Conservation (phyloP, 2,113 vertebrate species). For the Notarius quadriscutis region DNA sequence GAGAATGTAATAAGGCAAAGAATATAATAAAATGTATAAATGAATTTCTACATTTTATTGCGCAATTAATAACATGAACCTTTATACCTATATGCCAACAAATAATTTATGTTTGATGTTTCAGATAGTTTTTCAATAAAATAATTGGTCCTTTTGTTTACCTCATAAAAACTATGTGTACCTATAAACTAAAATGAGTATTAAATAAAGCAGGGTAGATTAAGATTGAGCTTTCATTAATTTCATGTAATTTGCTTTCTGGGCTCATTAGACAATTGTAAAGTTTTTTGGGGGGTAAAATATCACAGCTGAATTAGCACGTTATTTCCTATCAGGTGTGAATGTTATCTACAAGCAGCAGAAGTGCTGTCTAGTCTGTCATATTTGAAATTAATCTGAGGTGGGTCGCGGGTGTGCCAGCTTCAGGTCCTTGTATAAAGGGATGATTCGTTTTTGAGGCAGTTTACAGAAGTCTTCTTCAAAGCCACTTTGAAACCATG, state of each 20-base stretch:
- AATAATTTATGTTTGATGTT: background rate
- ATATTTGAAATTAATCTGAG: background rate
- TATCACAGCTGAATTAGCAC: background rate
- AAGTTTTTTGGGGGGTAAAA: background rate
- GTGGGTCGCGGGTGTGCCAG: slow-evolving; percentile 10
- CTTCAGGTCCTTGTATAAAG: background rate
- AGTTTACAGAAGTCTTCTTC: slow-evolving; percentile 2
- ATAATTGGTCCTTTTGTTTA: background rate
- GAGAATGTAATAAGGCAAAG: background rate
- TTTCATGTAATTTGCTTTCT: background rate
- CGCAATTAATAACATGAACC: background rate
- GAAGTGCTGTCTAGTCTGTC: background rate
- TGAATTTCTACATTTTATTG: background rate
- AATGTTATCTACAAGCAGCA: slow-evolving; percentile 11
- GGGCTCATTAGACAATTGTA: background rate
- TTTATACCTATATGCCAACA: background rate
- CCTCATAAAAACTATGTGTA: background rate
- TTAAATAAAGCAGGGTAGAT: background rate
- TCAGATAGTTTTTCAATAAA: background rate
- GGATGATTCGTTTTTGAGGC: background rate
- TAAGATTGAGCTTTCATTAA: background rate
- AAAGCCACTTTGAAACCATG: slow-evolving; percentile 59
- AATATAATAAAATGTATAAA: background rate
- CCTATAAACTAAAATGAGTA: background rate
- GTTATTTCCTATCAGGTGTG: background rate